phyloP scores from a whole-genome alignment of 2,888 invertebrate species.

The Biston stratarius region DNA sequence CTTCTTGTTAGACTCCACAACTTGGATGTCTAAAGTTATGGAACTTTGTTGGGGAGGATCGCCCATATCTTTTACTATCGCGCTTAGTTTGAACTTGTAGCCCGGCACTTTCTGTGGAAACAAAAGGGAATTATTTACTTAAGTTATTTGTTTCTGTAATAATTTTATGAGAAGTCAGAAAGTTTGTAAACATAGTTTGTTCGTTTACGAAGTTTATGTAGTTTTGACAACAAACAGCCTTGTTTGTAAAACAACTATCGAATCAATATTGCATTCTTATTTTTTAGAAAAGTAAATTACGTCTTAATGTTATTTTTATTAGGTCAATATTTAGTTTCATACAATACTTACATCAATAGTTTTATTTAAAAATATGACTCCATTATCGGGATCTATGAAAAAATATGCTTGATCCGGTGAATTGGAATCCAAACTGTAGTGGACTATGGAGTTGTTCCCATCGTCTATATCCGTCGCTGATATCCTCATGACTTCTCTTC shows the following conservation, averaged over 20 bases:
- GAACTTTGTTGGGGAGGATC: constrained; percentile 87
- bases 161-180: constrained; percentile 34
- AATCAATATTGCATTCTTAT: neutral
- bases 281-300: neutral
- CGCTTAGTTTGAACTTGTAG: constrained; percentile 89
- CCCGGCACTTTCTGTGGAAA: constrained; percentile 86
- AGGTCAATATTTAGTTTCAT: neutral
- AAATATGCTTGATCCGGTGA: constrained; percentile 89
- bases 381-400: constrained; percentile 92
- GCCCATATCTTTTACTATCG: constrained; percentile 93
- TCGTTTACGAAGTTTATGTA: neutral
- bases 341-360: constrained; percentile 87
- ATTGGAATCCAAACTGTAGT: constrained; percentile 87
- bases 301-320: neutral
- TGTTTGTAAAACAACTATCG: neutral
- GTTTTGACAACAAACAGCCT: neutral
- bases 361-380: constrained; percentile 92
- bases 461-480: constrained; percentile 97
- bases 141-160: constrained; percentile 38
- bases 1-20: constrained; percentile 95
- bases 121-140: constrained; percentile 45
- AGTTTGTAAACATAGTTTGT: constrained; percentile 19
- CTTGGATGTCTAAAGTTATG: constrained; percentile 93
- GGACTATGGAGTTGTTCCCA: constrained; percentile 95
- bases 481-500: constrained; percentile 93